A percentile compares a stretch with the other conserved stretches of the same genome.
Conservation (phyloP, 2,113 vertebrate genomes). For the Tachysurus fulvidraco region DNA sequence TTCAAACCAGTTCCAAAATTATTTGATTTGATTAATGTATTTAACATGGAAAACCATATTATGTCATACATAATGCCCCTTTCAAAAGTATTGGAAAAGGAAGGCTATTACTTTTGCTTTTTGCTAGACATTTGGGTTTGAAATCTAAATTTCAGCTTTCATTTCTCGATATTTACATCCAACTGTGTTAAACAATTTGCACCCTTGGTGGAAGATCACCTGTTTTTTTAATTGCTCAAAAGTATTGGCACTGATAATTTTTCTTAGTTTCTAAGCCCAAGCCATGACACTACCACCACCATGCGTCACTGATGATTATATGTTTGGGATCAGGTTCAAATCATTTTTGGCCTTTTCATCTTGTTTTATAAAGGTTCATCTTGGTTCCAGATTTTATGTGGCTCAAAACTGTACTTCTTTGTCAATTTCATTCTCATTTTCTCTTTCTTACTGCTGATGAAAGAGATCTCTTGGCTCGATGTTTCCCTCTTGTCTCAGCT, state of each 20-base stretch:
- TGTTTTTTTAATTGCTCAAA: not conserved
- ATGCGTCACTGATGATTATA: not conserved
- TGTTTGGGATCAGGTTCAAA: not conserved
- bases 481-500: not conserved
- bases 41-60: not conserved
- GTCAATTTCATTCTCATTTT: not conserved
- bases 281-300: no score
- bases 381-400: not conserved
- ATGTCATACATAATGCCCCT: not conserved
- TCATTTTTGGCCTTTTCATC: not conserved
- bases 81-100: not conserved
- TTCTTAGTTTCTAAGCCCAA: no score
- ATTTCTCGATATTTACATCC: not conserved
- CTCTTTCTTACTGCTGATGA: not conserved
- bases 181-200: not conserved
- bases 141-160: not conserved
- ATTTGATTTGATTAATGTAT: not conserved
- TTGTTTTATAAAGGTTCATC: not conserved
- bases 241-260: not conserved
- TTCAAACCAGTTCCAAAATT: not conserved
- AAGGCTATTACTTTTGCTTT: not conserved
- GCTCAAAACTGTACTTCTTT: not conserved
- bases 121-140: not conserved
- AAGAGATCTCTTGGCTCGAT: no score
- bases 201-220: not conserved